Percentiles rank a stretch among this genome's conserved stretches.
These are phyloP conservation scores for Drosophila prosaltans DNA, from an alignment of 1,140 invertebrate species.

Conservation along the genomic window DNA sequence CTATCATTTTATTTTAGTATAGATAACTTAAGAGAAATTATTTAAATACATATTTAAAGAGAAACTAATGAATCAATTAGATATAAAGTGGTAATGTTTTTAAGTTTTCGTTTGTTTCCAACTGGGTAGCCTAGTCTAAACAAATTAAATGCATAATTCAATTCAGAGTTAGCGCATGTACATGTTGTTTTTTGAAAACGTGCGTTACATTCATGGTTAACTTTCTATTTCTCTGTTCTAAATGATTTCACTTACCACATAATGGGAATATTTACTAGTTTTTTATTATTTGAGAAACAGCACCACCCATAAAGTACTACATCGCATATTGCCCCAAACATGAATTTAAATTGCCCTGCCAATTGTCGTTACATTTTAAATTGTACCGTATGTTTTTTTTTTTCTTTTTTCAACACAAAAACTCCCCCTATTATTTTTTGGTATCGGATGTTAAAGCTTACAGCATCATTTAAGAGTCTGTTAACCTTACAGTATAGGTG, in stretches of 20 bases:
- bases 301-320: background rate
- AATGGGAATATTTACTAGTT: background rate
- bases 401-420: too few relatives aligned
- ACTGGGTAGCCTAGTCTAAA: background rate
- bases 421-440: background rate
- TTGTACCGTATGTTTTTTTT: too few relatives aligned
- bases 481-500: background rate
- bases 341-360: background rate
- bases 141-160: background rate
- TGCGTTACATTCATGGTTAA: background rate
- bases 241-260: background rate
- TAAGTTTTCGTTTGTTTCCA: background rate
- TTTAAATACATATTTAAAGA: too few relatives aligned
- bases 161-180: background rate
- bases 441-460: background rate
- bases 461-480: too few relatives aligned
- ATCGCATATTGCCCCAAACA: background rate
- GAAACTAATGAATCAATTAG: too few relatives aligned
- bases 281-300: background rate
- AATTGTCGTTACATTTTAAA: background rate
- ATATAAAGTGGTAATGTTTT: too few relatives aligned
- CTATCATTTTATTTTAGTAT: too few relatives aligned
- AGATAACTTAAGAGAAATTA: too few relatives aligned
- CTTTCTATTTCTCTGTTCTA: conserved; percentile 7
- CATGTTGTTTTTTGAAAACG: background rate